These are phyloP conservation scores for Psittacula cyanocephala DNA, from an alignment of 2,113 vertebrate species.

Conservation along the genomic window DNA sequence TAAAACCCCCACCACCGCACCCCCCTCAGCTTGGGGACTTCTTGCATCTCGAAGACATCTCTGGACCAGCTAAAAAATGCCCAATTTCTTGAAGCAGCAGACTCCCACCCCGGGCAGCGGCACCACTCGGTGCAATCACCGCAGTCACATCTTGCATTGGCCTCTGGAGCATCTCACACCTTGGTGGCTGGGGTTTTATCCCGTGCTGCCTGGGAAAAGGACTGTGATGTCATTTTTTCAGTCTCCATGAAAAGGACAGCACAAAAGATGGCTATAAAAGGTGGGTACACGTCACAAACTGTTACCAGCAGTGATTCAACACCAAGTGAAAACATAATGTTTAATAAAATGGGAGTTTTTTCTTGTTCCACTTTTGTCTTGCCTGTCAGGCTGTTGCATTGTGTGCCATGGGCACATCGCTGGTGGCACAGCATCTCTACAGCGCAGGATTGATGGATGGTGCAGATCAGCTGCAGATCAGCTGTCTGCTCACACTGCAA, in stretches of 20 bases:
- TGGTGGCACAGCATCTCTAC: background rate
- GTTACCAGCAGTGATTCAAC: background rate
- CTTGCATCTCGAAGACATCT: rapidly evolving
- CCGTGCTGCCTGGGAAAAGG: background rate
- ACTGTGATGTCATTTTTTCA: background rate
- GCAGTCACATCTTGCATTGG: rapidly evolving
- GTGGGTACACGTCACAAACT: background rate
- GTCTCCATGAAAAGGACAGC: background rate
- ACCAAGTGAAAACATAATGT: background rate
- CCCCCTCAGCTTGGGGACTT: background rate
- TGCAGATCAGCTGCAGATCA: background rate
- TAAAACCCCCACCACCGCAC: rapidly evolving
- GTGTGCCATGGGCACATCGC: rapidly evolving
- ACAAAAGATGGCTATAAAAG: background rate
- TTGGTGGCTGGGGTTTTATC: background rate
- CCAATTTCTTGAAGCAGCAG: rapidly evolving
- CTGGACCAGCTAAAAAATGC: background rate
- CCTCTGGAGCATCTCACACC: background rate
- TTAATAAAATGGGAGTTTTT: background rate
- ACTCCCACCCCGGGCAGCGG: rapidly evolving
- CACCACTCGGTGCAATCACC: rapidly evolving
- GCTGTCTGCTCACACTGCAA: background rate
- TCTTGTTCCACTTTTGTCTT: background rate
- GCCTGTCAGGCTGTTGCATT: background rate
- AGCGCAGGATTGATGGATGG: background rate